These are phyloP conservation scores for Nebria brevicollis DNA, from an alignment of 2,888 invertebrate species.

Conservation along the genomic window DNA sequence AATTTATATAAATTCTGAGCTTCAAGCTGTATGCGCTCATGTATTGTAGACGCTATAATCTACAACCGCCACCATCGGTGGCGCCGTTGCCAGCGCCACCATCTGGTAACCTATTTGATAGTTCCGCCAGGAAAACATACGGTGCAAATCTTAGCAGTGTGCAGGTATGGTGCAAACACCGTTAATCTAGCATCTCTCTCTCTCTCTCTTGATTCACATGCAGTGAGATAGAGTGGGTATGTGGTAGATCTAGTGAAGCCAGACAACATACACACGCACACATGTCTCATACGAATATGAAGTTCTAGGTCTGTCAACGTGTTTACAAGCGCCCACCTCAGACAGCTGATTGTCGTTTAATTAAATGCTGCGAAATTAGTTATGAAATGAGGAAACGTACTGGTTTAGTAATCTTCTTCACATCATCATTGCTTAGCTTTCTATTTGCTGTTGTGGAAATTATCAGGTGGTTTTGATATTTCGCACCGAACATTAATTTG, in stretches of 20 bases:
- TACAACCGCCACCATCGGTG: neutral
- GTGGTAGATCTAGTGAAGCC: neutral
- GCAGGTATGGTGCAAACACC: neutral
- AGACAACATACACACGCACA: neutral
- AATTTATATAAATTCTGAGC: neutral
- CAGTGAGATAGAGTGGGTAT: neutral
- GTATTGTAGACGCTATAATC: neutral
- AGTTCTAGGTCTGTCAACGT: neutral
- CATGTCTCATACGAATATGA: neutral
- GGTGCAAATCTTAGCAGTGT: constrained; percentile 11
- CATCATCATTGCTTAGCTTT: neutral
- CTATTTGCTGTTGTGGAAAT: neutral
- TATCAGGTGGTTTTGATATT: neutral
- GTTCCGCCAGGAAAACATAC: constrained; percentile 11
- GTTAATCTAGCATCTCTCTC: neutral
- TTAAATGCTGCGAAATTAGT: neutral
- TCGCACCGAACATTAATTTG: neutral
- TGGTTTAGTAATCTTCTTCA: neutral
- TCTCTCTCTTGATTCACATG: neutral
- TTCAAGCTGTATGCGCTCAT: neutral
- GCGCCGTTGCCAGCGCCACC: neutral
- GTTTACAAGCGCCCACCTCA: neutral
- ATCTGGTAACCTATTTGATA: neutral
- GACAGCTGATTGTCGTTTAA: neutral
- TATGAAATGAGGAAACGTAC: neutral